Evolutionary conservation across 2,113 vertebrate genomes (phyloP).

Genomic region (Salvelinus fontinalis): DNA sequence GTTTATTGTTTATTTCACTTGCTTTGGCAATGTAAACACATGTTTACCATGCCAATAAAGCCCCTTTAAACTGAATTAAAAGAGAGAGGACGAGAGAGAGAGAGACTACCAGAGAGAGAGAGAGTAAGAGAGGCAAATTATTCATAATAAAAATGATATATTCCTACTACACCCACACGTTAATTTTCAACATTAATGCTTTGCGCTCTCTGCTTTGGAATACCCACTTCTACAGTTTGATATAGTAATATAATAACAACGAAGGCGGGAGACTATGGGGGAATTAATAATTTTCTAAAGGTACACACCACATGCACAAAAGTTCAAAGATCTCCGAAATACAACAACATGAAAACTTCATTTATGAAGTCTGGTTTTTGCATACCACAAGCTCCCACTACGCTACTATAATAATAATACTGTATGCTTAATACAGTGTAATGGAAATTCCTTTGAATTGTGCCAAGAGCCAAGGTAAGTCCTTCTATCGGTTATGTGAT

Average conservation of each 20-base stretch:
- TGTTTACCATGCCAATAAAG: too few species aligned
- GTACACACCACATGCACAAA: not conserved
- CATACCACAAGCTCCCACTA: not conserved
- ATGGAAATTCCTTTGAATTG: constrained; percentile 1
- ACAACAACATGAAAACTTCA: not conserved
- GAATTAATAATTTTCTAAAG: constrained; percentile 8
- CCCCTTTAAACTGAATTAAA: too few species aligned
- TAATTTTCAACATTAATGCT: constrained; percentile 23
- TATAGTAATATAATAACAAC: constrained; percentile 13
- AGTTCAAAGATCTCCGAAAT: not conserved
- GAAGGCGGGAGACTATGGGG: not conserved
- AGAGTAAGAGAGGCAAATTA: not conserved
- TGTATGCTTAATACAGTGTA: not conserved
- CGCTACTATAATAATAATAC: too few species aligned
- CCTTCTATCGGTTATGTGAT: too few species aligned
- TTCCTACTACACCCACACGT: not conserved
- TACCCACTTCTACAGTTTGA: not conserved
- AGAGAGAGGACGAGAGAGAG: too few species aligned
- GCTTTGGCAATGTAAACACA: too few species aligned
- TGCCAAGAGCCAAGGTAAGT: constrained; percentile 11
- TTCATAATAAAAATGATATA: constrained; percentile 11
- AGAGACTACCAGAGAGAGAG: not conserved
- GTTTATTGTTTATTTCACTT: too few species aligned
- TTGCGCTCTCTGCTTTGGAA: not conserved
- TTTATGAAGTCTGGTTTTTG: not conserved